Percentiles rank a stretch among this genome's conserved stretches.
Conservation (phyloP, 2,113 vertebrate genomes). For the Orientallactaga bullata region DNA sequence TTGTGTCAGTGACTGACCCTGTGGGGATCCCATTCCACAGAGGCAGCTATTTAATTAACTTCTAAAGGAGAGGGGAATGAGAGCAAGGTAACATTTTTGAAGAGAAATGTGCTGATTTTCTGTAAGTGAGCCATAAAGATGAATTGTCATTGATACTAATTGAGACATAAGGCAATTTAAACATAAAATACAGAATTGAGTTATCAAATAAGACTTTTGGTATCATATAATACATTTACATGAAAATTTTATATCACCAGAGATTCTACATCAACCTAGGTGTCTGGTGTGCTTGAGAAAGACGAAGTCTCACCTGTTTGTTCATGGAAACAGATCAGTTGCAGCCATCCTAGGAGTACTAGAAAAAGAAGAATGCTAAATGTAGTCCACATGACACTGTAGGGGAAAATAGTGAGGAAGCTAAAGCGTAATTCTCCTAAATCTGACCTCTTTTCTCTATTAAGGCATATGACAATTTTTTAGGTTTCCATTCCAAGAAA, state of each 20-base stretch:
- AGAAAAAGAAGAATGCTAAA: not conserved
- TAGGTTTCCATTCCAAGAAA: constrained; percentile 30
- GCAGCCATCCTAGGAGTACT: not conserved
- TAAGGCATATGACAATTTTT: not conserved
- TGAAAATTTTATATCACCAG: not conserved
- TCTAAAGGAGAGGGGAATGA: not conserved
- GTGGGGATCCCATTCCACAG: not conserved
- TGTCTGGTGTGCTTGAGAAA: not conserved
- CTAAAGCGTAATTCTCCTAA: not conserved
- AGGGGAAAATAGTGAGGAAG: not conserved
- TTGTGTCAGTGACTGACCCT: not conserved
- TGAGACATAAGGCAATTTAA: not conserved
- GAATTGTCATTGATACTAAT: not conserved
- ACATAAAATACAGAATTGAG: not conserved
- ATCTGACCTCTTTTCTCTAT: not conserved
- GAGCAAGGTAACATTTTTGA: not conserved
- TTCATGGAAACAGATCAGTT: not conserved
- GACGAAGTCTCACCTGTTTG: not conserved
- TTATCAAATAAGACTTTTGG: not conserved
- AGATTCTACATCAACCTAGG: not conserved
- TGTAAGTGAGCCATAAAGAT: not conserved
- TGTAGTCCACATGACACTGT: not conserved
- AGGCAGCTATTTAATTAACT: not conserved
- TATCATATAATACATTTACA: not conserved
- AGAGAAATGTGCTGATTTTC: not conserved